Evolutionary conservation across 2,797 vertebrate genomes (phyloP).

Genomic region (Thamnophis elegans): DNA sequence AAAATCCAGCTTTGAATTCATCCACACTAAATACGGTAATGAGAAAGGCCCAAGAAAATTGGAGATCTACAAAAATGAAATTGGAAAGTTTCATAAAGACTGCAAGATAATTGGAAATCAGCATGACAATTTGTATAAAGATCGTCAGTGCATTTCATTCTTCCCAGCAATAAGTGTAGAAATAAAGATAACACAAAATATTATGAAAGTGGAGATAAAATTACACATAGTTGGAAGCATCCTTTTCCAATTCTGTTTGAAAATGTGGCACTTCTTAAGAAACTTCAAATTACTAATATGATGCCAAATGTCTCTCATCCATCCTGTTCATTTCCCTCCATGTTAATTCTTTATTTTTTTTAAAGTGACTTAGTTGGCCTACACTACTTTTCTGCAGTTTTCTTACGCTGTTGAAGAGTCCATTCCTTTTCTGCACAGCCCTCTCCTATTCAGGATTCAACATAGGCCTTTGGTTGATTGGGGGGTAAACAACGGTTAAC

Average conservation of each 20-base stretch:
- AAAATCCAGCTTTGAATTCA: conserved; percentile 15
- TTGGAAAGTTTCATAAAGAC: conserved; percentile 37
- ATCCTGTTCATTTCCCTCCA: background rate
- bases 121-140: conserved; percentile 37
- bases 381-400: background rate
- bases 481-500: background rate
- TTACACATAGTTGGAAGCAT: background rate
- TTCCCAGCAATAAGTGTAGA: conserved; percentile 19
- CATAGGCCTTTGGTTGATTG: background rate
- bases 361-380: background rate
- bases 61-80: conserved; percentile 42
- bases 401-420: background rate
- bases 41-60: conserved; percentile 45
- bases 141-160: conserved; percentile 33
- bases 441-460: background rate
- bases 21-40: conserved; percentile 12
- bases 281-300: background rate
- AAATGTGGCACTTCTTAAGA: background rate
- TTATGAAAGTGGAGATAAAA: background rate
- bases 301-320: background rate
- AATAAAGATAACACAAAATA: conserved; percentile 21
- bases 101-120: conserved; percentile 30
- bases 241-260: background rate
- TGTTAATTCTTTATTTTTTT: background rate
- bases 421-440: background rate